These are phyloP conservation scores for Epinotia bilunana DNA, from an alignment of 2,888 invertebrate genomes.

Conservation along the genomic window DNA sequence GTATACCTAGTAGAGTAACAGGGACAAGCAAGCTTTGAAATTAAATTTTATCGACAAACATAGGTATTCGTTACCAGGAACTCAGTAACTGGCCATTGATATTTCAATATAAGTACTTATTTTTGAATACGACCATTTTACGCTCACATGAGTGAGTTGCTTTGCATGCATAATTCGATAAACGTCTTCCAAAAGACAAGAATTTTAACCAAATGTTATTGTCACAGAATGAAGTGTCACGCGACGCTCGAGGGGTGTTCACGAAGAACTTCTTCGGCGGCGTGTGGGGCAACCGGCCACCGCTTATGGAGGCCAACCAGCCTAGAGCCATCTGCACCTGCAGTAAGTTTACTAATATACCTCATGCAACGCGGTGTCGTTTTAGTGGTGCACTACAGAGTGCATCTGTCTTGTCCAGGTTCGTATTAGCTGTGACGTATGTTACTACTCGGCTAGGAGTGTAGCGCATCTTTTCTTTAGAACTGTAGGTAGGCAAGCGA, in stretches of 20 bases:
- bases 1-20: not conserved
- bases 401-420: too few relatives aligned
- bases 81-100: too few relatives aligned
- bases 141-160: too few relatives aligned
- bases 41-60: not conserved
- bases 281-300: slow-evolving; percentile 87
- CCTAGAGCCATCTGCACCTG: slow-evolving; percentile 86
- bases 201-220: slow-evolving; percentile 21
- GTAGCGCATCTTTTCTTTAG: too few relatives aligned
- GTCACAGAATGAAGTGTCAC: slow-evolving; percentile 60
- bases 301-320: slow-evolving; percentile 77
- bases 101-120: too few relatives aligned
- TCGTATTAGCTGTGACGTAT: too few relatives aligned
- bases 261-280: slow-evolving; percentile 85
- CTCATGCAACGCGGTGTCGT: too few relatives aligned
- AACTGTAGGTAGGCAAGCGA: too few relatives aligned
- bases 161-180: not conserved
- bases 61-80: not conserved
- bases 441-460: too few relatives aligned
- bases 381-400: too few relatives aligned
- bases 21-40: not conserved
- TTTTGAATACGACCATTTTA: too few relatives aligned
- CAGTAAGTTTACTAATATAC: slow-evolving; percentile 79
- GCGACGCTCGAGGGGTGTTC: slow-evolving; percentile 64
- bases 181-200: not conserved